These are phyloP conservation scores for Phaedon cochleariae DNA, from an alignment of 2,888 invertebrate genomes.

Conservation along the genomic window DNA sequence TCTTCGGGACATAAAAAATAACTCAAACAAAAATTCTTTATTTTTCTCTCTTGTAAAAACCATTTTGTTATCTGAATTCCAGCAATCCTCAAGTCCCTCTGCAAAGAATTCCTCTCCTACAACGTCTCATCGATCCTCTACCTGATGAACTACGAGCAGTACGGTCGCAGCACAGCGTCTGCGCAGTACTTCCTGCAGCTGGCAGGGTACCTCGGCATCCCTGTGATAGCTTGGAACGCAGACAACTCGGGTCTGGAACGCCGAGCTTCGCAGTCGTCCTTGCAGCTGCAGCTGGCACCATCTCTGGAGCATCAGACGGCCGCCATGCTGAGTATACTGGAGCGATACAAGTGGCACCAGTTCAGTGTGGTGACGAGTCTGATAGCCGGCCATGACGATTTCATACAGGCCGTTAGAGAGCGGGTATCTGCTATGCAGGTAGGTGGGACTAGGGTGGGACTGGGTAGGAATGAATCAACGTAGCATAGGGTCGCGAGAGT, in stretches of 20 bases:
- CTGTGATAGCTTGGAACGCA: constrained; percentile 97
- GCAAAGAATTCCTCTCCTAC: constrained; percentile 87
- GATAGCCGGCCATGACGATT: constrained; percentile 94
- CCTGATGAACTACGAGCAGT: constrained; percentile 95
- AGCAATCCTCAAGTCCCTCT: constrained; percentile 89
- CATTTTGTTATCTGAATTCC: constrained; percentile 53
- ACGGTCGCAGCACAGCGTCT: constrained; percentile 91
- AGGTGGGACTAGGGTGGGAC: constrained; percentile 42
- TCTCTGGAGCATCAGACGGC: constrained; percentile 96
- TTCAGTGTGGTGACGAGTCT: constrained; percentile 94
- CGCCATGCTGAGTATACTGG: constrained; percentile 94
- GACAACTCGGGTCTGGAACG: constrained; percentile 89
- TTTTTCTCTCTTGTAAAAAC: too few relatives aligned
- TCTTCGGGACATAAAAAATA: too few relatives aligned
- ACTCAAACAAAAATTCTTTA: too few relatives aligned
- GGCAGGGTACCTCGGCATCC: constrained; percentile 90
- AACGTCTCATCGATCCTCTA: constrained; percentile 93
- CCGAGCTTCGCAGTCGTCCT: constrained; percentile 82
- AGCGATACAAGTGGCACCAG: constrained; percentile 96
- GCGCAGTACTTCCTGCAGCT: constrained; percentile 94
- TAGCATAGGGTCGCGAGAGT: too few relatives aligned
- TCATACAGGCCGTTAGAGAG: constrained; percentile 92
- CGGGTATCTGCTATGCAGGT: constrained; percentile 85
- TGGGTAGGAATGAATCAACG: too few relatives aligned
- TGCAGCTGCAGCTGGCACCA: constrained; percentile 94